Conservation (phyloP, 2,888 invertebrate species). For the Glaucopsyche alexis region DNA sequence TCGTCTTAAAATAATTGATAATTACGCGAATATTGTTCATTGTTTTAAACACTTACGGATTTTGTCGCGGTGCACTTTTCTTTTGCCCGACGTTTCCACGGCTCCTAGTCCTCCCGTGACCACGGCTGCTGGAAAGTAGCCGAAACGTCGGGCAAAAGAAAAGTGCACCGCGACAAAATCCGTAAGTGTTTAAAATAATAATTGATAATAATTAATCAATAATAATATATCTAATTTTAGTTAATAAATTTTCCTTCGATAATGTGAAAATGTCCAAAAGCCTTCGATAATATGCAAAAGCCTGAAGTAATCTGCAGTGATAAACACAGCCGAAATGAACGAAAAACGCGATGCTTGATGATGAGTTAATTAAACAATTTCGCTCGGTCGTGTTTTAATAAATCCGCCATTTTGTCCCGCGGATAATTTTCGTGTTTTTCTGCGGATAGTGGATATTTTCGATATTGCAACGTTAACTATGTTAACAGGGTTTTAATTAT, state of each 20-base stretch:
- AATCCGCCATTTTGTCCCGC: constrained; percentile 36
- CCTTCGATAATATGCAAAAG: not conserved
- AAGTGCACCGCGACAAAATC: too few species aligned
- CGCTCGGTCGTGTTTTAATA: constrained; percentile 34
- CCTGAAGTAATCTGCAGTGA: constrained; percentile 2
- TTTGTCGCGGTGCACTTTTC: too few species aligned
- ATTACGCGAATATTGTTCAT: too few species aligned
- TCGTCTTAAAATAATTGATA: too few species aligned
- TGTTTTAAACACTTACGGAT: too few species aligned
- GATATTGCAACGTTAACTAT: constrained; percentile 10
- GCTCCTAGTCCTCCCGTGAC: too few species aligned
- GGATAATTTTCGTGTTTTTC: constrained; percentile 32
- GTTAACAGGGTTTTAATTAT: constrained; percentile 6
- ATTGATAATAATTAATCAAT: too few species aligned
- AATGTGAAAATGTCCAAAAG: not conserved
- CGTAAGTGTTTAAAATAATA: too few species aligned
- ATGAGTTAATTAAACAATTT: constrained; percentile 32
- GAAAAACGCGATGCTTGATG: constrained; percentile 28
- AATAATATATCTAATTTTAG: too few species aligned
- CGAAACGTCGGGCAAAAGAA: too few species aligned
- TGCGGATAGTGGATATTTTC: constrained; percentile 27
- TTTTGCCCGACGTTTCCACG: too few species aligned
- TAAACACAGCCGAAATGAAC: constrained; percentile 20
- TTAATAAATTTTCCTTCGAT: not conserved
- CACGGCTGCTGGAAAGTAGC: too few species aligned